Percentiles rank a stretch among this genome's conserved stretches.
Evolutionary conservation across 2,797 vertebrate genomes (phyloP).

Genomic region (Cyclopterus lumpus): DNA sequence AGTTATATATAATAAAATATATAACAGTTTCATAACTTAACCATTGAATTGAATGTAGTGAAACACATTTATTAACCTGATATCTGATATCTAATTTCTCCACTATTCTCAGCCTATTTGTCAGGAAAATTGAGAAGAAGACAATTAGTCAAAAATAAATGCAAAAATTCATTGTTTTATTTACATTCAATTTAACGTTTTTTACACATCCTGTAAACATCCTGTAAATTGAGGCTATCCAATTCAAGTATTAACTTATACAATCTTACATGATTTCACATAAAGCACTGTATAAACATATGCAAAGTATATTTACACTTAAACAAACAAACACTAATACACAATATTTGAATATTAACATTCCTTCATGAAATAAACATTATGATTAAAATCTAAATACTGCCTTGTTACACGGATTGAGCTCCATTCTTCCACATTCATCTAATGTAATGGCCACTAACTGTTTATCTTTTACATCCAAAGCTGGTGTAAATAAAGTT

Average conservation of each 20-base stretch:
- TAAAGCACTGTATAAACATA: conserved; percentile 40
- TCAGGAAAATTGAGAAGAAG: not conserved
- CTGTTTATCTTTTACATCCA: conserved; percentile 6
- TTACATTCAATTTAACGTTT: conserved; percentile 57
- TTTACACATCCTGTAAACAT: conserved; percentile 67
- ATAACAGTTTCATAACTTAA: not conserved
- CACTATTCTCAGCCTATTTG: not conserved
- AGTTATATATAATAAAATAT: not conserved
- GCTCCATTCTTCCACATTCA: not conserved
- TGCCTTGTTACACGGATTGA: not conserved
- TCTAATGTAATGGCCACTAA: conserved; percentile 6
- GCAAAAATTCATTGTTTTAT: conserved; percentile 53
- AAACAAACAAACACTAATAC: conserved; percentile 25
- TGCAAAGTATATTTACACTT: conserved; percentile 36
- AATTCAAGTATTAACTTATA: conserved; percentile 69
- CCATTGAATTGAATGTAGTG: not conserved
- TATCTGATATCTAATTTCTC: not conserved
- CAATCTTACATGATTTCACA: conserved; percentile 55
- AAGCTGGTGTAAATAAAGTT: conserved; percentile 18
- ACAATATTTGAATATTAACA: conserved; percentile 45
- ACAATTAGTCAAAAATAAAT: not conserved
- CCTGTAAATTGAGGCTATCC: conserved; percentile 64
- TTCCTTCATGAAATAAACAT: conserved; percentile 52
- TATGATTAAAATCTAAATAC: conserved; percentile 10
- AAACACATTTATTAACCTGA: not conserved